Percentiles rank a stretch among this genome's conserved stretches.
phyloP scores from a whole-genome alignment of 2,888 invertebrate species.

The Drosophila meridiana region DNA sequence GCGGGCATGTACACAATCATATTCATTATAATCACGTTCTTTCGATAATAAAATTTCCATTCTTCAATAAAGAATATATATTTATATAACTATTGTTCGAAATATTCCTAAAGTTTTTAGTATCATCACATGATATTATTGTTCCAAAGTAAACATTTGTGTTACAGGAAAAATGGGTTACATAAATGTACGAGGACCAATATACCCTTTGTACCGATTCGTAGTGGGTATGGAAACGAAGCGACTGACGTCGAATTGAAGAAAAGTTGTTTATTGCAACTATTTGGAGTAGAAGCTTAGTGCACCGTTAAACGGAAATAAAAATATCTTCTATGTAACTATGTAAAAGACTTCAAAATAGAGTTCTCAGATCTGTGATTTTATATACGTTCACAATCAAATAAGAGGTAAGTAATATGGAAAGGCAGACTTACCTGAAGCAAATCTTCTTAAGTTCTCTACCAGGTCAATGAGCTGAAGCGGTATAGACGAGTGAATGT shows the following conservation, averaged over 20 bases:
- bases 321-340: conserved; percentile 44
- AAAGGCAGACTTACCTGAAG: background rate
- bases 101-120: background rate
- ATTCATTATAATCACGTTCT: too few relatives aligned
- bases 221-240: conserved; percentile 39
- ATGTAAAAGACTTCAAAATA: conserved; percentile 11
- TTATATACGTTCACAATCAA: background rate
- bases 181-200: background rate
- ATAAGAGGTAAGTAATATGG: background rate
- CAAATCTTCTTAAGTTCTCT: background rate
- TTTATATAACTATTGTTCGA: too few relatives aligned
- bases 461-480: background rate
- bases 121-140: background rate
- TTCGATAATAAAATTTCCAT: too few relatives aligned
- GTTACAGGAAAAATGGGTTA: background rate
- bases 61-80: too few relatives aligned
- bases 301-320: conserved; percentile 65
- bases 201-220: background rate
- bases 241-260: conserved; percentile 48
- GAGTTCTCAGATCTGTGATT: background rate
- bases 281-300: conserved; percentile 34
- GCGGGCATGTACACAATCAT: too few relatives aligned
- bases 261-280: conserved; percentile 59
- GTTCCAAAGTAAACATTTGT: too few relatives aligned
- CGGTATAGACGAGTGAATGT: background rate